Evolutionary conservation across 2,113 vertebrate species (phyloP).

Genomic region (Syrrhaptes paradoxus): DNA sequence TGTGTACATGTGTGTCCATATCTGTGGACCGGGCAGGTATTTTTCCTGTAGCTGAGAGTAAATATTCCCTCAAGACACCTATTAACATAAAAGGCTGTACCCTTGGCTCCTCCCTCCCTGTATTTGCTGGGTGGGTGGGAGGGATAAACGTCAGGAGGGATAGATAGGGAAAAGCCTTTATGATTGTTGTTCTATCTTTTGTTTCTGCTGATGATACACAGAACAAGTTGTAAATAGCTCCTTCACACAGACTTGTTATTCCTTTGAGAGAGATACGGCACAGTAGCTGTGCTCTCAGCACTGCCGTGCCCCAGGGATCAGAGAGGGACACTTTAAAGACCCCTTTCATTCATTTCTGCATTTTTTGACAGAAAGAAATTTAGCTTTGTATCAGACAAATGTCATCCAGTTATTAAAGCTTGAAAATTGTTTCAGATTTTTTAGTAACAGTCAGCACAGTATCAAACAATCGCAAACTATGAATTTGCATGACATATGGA

Average conservation of each 20-base stretch:
- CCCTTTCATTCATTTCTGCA: constrained; percentile 57
- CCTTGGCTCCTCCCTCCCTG: not conserved
- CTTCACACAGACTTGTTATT: constrained; percentile 58
- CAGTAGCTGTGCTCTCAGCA: constrained; percentile 50
- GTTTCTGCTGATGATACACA: constrained; percentile 75
- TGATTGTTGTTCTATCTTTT: constrained; percentile 65
- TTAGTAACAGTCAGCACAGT: constrained; percentile 40
- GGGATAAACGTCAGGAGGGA: not conserved
- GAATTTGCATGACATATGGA: not conserved
- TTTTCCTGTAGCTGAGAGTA: constrained; percentile 2
- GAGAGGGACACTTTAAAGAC: constrained; percentile 66
- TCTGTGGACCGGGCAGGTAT: not conserved
- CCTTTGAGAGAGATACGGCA: constrained; percentile 64
- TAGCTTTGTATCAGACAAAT: constrained; percentile 61
- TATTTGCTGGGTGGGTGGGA: constrained; percentile 10
- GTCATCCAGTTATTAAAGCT: constrained; percentile 59
- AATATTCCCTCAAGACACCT: constrained; percentile 21
- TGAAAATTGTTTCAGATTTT: constrained; percentile 36
- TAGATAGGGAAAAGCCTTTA: not conserved
- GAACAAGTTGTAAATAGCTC: constrained; percentile 75
- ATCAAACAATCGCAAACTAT: constrained; percentile 17
- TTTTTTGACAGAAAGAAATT: constrained; percentile 53
- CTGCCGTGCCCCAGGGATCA: constrained; percentile 47
- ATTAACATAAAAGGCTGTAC: constrained; percentile 41
- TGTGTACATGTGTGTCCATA: not conserved